Evolutionary conservation across 2,888 invertebrate species (phyloP).

Genomic region (Tiliacea aurago): DNA sequence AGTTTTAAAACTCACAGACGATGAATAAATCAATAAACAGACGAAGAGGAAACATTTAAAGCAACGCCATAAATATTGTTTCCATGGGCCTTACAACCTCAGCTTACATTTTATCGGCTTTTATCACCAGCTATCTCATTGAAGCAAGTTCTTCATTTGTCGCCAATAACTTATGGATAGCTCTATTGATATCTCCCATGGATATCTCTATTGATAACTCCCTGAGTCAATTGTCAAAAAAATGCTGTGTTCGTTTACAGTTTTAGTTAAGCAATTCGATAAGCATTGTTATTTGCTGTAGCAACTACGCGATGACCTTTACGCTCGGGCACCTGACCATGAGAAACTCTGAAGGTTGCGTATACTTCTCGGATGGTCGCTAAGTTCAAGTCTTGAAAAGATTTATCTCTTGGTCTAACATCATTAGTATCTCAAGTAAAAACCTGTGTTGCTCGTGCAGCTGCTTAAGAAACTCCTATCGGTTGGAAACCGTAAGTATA

Average conservation of each 20-base stretch:
- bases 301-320: constrained; percentile 83
- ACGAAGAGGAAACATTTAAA: constrained; percentile 11
- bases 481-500: constrained; percentile 56
- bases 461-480: constrained; percentile 59
- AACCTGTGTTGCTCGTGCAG: constrained; percentile 21
- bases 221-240: constrained; percentile 61
- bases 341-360: constrained; percentile 86
- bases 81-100: constrained; percentile 48
- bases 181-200: constrained; percentile 66
- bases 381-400: constrained; percentile 43
- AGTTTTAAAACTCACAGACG: constrained; percentile 5
- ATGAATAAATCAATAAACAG: constrained; percentile 12
- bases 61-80: constrained; percentile 26
- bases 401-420: constrained; percentile 39
- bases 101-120: constrained; percentile 55
- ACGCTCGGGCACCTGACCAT: constrained; percentile 85
- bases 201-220: constrained; percentile 65
- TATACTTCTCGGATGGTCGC: constrained; percentile 75
- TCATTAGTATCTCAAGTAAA: constrained; percentile 25
- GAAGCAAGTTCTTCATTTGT: constrained; percentile 71
- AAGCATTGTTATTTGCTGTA: constrained; percentile 78
- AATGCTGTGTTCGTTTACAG: constrained; percentile 63
- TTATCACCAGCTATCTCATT: constrained; percentile 69
- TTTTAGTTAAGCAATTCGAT: constrained; percentile 70
- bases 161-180: constrained; percentile 69